phyloP scores from a whole-genome alignment of 2,888 invertebrate genomes.

The Heterodera filipjevi region DNA sequence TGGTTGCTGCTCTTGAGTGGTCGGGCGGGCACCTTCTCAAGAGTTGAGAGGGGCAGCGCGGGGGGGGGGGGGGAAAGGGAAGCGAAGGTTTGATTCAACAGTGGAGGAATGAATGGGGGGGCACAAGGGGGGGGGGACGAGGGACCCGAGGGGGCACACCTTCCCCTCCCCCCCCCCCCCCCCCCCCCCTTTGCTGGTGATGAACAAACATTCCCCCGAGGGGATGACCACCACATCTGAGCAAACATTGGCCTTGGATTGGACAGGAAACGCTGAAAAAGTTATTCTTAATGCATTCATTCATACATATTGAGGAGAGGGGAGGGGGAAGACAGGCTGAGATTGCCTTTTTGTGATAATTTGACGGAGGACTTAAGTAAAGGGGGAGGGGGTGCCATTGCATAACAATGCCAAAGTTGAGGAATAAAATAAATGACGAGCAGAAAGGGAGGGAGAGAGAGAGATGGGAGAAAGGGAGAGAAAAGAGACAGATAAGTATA shows the following conservation, averaged over 20 bases:
- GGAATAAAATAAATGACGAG: background rate
- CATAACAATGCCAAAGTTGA: constrained; percentile 2
- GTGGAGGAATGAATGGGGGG: background rate
- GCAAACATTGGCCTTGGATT: constrained; percentile 10
- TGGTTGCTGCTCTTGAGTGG: constrained; percentile 1
- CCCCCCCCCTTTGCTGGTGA: background rate
- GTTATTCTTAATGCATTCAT: constrained; percentile 11
- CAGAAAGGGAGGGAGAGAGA: background rate
- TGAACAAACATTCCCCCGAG: background rate
- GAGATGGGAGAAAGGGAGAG: too few species aligned
- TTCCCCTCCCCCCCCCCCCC: background rate
- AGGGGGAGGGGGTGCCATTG: background rate
- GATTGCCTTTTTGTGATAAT: constrained; percentile 6
- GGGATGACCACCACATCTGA: background rate
- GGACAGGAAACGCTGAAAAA: background rate
- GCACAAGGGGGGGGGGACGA: background rate
- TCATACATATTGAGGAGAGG: constrained; percentile 1
- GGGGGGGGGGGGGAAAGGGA: background rate
- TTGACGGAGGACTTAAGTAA: background rate
- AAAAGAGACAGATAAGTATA: background rate
- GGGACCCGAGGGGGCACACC: background rate
- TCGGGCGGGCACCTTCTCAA: constrained; percentile 1
- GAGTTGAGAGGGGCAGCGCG: background rate
- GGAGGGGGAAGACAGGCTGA: background rate
- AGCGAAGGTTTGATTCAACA: background rate